Evolutionary conservation across 1,140 invertebrate species (phyloP), one percentile per base, ranked within the genome.

Genomic region (Leptinotarsa defecta): DNA sequence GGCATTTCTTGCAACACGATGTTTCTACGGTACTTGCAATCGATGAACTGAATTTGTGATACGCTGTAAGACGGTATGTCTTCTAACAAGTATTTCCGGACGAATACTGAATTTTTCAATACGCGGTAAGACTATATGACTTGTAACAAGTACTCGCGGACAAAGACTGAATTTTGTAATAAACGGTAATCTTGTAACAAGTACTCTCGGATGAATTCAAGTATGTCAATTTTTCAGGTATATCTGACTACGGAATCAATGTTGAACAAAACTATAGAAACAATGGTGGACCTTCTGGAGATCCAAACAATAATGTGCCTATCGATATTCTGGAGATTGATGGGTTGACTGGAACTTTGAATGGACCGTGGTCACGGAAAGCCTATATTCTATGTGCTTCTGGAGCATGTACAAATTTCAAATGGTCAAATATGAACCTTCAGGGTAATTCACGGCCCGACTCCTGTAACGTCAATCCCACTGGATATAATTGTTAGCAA

Each of bases 341-440:
- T 13, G 8, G 3, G 22, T 1, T 78, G 15, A 74, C 43, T 27
- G 77, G 77, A 61, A 67, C 48, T 4, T 76, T 78, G 68, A 68
- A 22, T 24, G 74, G 74, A 13, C 69, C 71, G 4, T 73, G 20
- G n/a, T 62, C 70, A 22, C 74, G 74, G 74, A 17, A 71, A 8
- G 77, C 76, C 11, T 76, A 78, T 22, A 78, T 78, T 20, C 62
- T 78, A 57, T 78, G 77, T 67, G 77, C 62, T 22, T 43, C 48
- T 11, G 68, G 68, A n/a, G 77, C 65, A 63, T 78, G 77, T 49
- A 19, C 6, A 22, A 72, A 75, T 63, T 78, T 71, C 52, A 48
- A 20, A 8, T 78, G 77, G 77, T 52, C 65, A 15, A 57, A 57
- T 57, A 0, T 57, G 4, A 57, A n/a, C 4, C 13, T 57, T 13